A percentile compares a stretch with the other conserved stretches of the same genome.
These are phyloP conservation scores for Magallana nippona DNA, from an alignment of 2,888 invertebrate species.

Conservation along the genomic window DNA sequence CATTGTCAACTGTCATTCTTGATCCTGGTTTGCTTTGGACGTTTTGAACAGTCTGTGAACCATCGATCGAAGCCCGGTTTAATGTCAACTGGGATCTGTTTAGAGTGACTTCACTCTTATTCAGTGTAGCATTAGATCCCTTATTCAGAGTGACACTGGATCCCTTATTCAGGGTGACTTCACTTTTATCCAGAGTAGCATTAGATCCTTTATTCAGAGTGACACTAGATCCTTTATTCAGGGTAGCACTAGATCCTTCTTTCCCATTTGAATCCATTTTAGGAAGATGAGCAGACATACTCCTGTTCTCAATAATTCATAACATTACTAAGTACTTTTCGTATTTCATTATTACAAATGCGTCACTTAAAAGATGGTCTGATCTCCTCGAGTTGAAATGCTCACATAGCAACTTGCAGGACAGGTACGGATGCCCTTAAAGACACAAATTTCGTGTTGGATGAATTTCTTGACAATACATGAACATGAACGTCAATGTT, in stretches of 20 bases:
- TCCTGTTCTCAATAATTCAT: neutral
- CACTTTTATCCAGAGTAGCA: too few species aligned
- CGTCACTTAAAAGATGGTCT: neutral
- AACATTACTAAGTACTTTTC: neutral
- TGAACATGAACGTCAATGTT: too few species aligned
- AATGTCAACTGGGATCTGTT: slow-evolving; percentile 6
- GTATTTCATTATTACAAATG: neutral
- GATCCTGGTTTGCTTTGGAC: neutral
- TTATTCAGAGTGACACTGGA: neutral
- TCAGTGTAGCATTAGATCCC: slow-evolving; percentile 1
- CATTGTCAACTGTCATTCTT: neutral
- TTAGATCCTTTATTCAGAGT: slow-evolving; percentile 5
- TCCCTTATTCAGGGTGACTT: neutral
- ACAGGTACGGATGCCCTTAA: neutral
- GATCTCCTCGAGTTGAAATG: neutral
- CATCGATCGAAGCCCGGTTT: neutral
- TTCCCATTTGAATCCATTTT: neutral
- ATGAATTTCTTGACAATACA: too few species aligned
- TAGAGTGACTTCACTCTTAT: neutral
- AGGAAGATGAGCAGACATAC: neutral
- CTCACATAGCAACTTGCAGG: slow-evolving; percentile 9
- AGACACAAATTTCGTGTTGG: neutral
- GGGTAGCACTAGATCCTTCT: slow-evolving; percentile 9
- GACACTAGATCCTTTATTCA: neutral
- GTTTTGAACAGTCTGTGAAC: neutral